phyloP scores from a whole-genome alignment of 2,797 vertebrate genomes.

The Sylvilagus floridanus region DNA sequence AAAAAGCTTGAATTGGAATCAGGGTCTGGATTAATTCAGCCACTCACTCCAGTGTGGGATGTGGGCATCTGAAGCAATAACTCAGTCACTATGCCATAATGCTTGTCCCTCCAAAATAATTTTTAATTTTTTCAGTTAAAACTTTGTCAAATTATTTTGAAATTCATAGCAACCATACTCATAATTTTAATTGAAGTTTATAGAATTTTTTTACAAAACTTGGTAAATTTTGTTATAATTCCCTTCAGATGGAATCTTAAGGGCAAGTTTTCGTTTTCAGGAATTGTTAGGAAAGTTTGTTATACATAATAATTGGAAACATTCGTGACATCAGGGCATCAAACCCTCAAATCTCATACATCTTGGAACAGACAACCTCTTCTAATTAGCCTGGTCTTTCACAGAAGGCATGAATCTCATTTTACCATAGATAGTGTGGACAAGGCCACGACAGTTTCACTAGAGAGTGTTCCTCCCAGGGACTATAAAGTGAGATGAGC shows the following conservation, averaged over 20 bases:
- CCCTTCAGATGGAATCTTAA: slow-evolving; percentile 70
- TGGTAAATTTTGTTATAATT: slow-evolving; percentile 63
- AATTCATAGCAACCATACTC: background rate
- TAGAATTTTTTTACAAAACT: slow-evolving; percentile 63
- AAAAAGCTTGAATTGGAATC: no score
- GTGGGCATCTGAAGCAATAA: no score
- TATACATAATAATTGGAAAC: background rate
- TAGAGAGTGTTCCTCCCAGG: background rate
- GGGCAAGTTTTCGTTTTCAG: slow-evolving; percentile 27
- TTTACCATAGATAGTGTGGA: rapidly evolving
- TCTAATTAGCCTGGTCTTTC: background rate
- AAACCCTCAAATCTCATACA: background rate
- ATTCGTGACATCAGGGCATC: background rate
- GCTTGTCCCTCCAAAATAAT: no score
- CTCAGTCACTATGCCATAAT: no score
- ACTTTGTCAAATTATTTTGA: slow-evolving; percentile 41
- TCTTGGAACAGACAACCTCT: no score
- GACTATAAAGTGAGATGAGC: background rate
- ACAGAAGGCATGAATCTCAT: rapidly evolving
- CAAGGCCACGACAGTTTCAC: rapidly evolving
- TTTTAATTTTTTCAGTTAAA: slow-evolving; percentile 70
- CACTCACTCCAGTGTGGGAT: no score
- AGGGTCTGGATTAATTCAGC: no score
- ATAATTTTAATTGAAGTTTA: slow-evolving; percentile 28
- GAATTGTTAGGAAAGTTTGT: background rate